Conservation (phyloP, 2,113 vertebrate species). For the Neolamprologus kungweensis region DNA sequence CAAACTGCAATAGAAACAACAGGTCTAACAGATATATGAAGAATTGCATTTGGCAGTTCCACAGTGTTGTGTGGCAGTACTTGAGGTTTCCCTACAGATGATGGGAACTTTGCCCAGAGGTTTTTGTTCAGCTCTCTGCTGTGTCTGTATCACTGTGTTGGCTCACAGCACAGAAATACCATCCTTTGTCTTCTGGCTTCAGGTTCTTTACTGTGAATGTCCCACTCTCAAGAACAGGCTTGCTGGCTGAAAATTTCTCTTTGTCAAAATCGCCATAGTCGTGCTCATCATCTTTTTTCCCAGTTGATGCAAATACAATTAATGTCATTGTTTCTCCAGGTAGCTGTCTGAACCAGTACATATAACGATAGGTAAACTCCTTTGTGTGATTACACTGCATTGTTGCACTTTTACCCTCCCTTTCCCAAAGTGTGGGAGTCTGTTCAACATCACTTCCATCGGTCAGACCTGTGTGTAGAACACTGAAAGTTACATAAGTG, state of each 20-base stretch:
- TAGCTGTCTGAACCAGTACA: constrained; percentile 56
- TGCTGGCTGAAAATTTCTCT: background rate
- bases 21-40: background rate
- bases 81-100: background rate
- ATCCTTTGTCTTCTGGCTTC: background rate
- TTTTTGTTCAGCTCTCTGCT: background rate
- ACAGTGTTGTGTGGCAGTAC: background rate
- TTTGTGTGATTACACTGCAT: constrained; percentile 20
- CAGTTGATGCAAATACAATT: background rate
- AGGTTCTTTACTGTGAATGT: accelerated
- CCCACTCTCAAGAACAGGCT: background rate
- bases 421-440: background rate
- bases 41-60: background rate
- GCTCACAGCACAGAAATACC: background rate
- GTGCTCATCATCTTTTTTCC: background rate
- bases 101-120: background rate
- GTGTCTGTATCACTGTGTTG: background rate
- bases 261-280: background rate
- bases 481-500: background rate
- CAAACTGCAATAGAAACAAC: background rate
- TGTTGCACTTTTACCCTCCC: background rate
- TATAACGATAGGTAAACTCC: accelerated
- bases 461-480: background rate
- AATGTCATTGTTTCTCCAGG: constrained; percentile 20
- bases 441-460: background rate